These are phyloP conservation scores for Andinoacara biseriatus DNA, from an alignment of 2,113 vertebrate genomes.

Conservation along the genomic window DNA sequence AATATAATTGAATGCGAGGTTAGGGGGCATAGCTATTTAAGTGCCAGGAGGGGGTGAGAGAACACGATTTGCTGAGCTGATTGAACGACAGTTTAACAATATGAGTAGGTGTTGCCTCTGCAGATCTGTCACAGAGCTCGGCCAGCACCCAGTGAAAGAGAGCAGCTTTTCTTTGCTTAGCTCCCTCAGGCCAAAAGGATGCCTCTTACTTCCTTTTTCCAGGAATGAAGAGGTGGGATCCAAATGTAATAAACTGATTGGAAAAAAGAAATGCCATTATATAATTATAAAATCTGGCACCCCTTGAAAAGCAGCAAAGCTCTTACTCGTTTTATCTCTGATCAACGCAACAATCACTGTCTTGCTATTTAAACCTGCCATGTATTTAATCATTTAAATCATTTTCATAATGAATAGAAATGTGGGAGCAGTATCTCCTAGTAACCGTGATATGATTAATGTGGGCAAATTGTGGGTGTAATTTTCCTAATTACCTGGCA, in stretches of 20 bases:
- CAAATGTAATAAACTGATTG: slow-evolving; percentile 17
- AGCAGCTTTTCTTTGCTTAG: slow-evolving; percentile 12
- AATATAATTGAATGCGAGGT: background rate
- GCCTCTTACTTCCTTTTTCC: slow-evolving; percentile 26
- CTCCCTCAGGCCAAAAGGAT: slow-evolving; percentile 25
- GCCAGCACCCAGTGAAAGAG: slow-evolving; percentile 35
- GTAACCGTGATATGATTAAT: background rate
- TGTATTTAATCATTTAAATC: background rate
- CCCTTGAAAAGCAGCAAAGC: background rate
- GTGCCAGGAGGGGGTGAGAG: background rate
- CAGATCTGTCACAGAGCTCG: slow-evolving; percentile 33
- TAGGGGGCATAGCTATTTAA: background rate
- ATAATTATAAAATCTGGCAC: slow-evolving; percentile 4
- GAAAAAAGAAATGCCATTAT: background rate
- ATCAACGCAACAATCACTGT: background rate
- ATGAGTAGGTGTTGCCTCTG: background rate
- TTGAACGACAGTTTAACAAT: slow-evolving; percentile 5
- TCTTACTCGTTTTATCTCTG: background rate
- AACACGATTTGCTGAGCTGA: background rate
- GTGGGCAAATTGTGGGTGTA: background rate
- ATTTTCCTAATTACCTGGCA: background rate
- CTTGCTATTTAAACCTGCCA: background rate
- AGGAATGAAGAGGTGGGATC: slow-evolving; percentile 17
- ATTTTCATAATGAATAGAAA: background rate
- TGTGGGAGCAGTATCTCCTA: background rate